A percentile compares a stretch with the other conserved stretches of the same genome.
Evolutionary conservation across 2,113 vertebrate species (phyloP).

Genomic region (Labeo catla): DNA sequence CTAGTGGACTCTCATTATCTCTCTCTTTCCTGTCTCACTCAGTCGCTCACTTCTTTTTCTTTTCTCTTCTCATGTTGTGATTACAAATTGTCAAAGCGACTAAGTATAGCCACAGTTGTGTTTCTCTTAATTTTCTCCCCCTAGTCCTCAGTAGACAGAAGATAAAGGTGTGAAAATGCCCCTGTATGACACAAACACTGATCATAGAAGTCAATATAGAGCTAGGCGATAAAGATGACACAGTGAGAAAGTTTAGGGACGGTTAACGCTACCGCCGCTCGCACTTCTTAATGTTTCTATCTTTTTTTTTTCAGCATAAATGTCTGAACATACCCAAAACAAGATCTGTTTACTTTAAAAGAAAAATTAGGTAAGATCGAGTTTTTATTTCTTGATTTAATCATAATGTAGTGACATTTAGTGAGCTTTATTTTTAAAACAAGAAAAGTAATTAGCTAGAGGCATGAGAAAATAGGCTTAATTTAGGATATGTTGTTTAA

Average conservation of each 20-base stretch:
- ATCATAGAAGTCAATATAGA: background rate
- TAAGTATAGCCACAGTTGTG: conserved; percentile 21
- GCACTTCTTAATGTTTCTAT: background rate
- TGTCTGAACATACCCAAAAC: background rate
- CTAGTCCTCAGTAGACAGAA: background rate
- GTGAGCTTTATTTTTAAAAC: background rate
- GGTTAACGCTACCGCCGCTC: background rate
- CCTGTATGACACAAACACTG: conserved; percentile 4
- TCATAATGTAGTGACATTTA: background rate
- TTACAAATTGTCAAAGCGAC: background rate
- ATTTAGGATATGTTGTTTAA: no score
- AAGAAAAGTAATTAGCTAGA: background rate
- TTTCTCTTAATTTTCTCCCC: conserved; percentile 5
- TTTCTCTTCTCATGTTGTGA: background rate
- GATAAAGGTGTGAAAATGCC: conserved; percentile 22
- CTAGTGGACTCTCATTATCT: background rate
- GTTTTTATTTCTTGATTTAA: background rate
- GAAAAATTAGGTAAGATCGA: no score
- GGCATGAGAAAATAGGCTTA: no score
- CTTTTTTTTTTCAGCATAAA: background rate
- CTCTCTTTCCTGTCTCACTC: background rate
- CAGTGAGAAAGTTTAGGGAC: background rate
- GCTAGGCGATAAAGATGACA: background rate
- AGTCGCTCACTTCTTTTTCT: background rate
- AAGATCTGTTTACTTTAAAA: background rate